Conservation (phyloP, 2,888 invertebrate species). For the Volucella bombylans region DNA sequence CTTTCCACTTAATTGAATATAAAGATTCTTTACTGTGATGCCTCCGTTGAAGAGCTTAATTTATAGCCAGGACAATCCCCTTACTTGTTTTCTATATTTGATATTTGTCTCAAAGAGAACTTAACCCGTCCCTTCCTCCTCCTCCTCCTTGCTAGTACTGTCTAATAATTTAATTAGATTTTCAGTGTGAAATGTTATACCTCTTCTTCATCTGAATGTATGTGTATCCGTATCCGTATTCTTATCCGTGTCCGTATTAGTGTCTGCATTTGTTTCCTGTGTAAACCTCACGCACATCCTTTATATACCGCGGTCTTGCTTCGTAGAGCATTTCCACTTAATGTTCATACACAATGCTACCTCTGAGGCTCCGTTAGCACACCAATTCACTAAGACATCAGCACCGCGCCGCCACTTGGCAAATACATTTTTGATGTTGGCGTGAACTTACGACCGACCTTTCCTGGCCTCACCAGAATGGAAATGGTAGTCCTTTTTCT, state of each 20-base stretch:
- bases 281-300: neutral
- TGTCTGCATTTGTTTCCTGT: neutral
- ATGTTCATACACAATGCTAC: neutral
- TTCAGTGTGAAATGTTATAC: slow-evolving; percentile 1
- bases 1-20: no score
- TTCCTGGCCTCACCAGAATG: neutral
- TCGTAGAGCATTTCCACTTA: neutral
- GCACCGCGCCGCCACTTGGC: slow-evolving; percentile 11
- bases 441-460: slow-evolving; percentile 31
- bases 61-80: no score
- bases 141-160: no score
- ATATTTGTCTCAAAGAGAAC: no score
- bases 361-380: no score
- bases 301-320: neutral
- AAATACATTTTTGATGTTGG: slow-evolving; percentile 33
- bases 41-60: no score
- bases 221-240: neutral
- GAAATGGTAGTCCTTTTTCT: no score
- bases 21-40: no score
- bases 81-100: no score
- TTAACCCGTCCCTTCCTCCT: no score
- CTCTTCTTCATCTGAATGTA: neutral
- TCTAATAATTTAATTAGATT: slow-evolving; percentile 14
- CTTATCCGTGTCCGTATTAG: no score
- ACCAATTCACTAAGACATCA: neutral